Evolutionary conservation across 2,113 vertebrate species (phyloP).

Genomic region (Emberiza fucata): DNA sequence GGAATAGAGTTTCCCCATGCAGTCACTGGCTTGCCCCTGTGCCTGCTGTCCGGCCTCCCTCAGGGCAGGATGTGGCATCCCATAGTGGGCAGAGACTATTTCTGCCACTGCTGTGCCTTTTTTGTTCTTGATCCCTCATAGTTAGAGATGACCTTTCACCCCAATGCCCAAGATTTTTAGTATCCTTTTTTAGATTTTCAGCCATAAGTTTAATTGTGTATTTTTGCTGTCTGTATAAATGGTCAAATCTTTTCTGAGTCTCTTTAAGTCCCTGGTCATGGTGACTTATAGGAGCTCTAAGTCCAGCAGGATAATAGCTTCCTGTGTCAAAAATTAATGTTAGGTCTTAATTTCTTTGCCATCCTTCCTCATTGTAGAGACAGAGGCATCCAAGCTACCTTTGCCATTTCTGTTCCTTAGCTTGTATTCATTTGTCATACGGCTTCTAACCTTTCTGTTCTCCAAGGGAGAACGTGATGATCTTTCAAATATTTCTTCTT

Average conservation of each 20-base stretch:
- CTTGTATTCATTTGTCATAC: background rate
- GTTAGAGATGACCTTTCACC: background rate
- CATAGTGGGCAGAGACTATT: background rate
- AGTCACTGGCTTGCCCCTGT: background rate
- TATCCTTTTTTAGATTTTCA: background rate
- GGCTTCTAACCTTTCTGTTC: background rate
- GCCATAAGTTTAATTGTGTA: background rate
- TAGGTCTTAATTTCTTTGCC: background rate
- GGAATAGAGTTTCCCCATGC: rapidly evolving
- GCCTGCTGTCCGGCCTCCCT: background rate
- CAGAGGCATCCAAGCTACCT: background rate
- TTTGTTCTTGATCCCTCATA: background rate
- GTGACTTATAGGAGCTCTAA: background rate
- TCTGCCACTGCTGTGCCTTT: background rate
- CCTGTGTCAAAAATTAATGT: background rate
- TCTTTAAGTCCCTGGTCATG: background rate
- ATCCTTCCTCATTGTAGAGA: background rate
- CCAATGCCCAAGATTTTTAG: background rate
- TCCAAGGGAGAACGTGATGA: background rate
- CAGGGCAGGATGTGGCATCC: background rate
- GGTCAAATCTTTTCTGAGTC: background rate
- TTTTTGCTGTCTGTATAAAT: background rate
- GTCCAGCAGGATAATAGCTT: background rate
- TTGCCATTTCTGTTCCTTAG: background rate
- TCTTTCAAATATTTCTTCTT: background rate